Base-by-base conservation (phyloP, 2,888 invertebrate genomes). In the Prosopocoilus inquinatus region DNA sequence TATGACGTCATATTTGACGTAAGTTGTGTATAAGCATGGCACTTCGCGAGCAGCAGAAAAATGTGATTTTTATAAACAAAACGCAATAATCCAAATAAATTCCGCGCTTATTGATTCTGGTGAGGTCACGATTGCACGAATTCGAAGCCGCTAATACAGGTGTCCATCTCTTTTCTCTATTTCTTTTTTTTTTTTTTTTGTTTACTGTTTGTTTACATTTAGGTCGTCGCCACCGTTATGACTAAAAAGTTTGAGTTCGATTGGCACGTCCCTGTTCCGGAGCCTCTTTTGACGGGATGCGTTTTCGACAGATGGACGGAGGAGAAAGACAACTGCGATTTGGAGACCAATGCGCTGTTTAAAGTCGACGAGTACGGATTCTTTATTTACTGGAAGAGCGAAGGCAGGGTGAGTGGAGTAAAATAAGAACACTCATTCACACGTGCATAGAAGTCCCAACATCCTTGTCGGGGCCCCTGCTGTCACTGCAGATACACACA, bases 191-290 rank as follows among this genome's bases (percentile, higher is more conserved):
- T n/a, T n/a, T 28, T 28, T 28, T 5, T 7, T 28, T 28, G 20
- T 28, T n/a, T 43, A 43, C 11, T 43, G 15, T 20, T 43, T 43
- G 12, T 20, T n/a, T 43, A 43, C n/a, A n/a, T 12, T 15, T 43
- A 49, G 47, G 39, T 39, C 32, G 12, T 11, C 20, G 35, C 16
- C 41, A 59, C 52, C n/a, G n/a, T n/a, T 35, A 96, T 96, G 96
- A 98, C 98, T 74, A 99, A 99, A 81, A 92, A 91, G 79, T 97
- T 95, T 81, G 97, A 98, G 77, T 99, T 99, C 83, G 91, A 94
- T 83, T 99, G 98, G 98, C 94, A 91, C 78, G 90, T 94, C 71
- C 89, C 91, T 58, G 94, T 98, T 65, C 97, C 97, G 45, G 90
- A 94, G 71, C 84, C 89, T 43, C 82, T 96, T 46, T 82, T 88